Base-by-base conservation (phyloP, 2,797 vertebrate species). In the Furcifer pardalis region DNA sequence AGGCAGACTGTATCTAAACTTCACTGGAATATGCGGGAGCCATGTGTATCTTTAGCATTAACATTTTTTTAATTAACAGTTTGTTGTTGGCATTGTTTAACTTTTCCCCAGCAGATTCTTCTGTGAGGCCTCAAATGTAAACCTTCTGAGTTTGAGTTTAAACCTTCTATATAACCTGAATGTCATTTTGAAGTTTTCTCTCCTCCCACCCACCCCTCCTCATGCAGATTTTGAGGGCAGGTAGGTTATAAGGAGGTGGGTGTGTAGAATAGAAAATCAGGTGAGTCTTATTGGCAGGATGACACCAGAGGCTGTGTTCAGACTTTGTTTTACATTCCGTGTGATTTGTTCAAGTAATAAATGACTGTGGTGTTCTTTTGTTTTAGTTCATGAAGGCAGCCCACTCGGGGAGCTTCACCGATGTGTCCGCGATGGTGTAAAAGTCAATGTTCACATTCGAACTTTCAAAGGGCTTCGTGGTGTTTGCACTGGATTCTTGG, bases 401-500 rank as follows among this genome's bases (percentile, higher is more conserved):
- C 99, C 99, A 0, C 88, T 99, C 93, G 99, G 98, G 42, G 97
- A 98, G 7, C 97, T 99, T 71, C 95, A 99, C 89, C 97, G 97
- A 73, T 99, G 98, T 44, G 96, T 99, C 30, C 95, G 97, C 86
- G 97, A 98, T 71, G 97, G 97, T 40, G 96, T 99, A 74, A 95
- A 97, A 81, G 97, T 99, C 87, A 97, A 96, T 40, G 98, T 99
- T 91, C 98, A 99, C 90, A 97, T 99, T 89, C 97, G 99, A 89
- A 99, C 98, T 76, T 99, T 99, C 93, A 99, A 99, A 91, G 99
- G 99, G 0, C 96, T 99, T 62, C 96, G 98, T 3, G 99, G 99
- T 0, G 97, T 99, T 79, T 99, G 99, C 92, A 97, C 97, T 0
- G 99, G 99, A 79, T 99, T 99, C 82, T 92, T 99, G 5, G 97